Evolutionary conservation across 2,888 invertebrate species (phyloP), one percentile per base, ranked within the genome.

Genomic region (Ditylenchus weischeri): DNA sequence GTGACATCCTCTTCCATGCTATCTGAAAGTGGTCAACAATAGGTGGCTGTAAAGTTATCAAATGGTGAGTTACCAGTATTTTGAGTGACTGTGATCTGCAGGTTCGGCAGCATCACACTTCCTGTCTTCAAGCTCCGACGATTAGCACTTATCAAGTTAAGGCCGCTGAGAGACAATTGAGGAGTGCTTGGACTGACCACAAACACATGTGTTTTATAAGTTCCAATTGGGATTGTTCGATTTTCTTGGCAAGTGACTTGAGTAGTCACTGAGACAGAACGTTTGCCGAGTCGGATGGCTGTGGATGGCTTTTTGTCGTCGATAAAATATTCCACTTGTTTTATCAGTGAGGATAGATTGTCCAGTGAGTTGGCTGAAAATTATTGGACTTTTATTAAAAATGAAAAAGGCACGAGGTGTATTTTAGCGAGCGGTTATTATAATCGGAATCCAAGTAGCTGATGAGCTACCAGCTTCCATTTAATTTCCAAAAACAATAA

Each of bases 81-180:
- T 65, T 82, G 80, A 18, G 83, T 79, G 62, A 84, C 79, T 29
- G 79, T 81, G 69, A 95, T 90, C 64, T 88, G 87, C 19, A 93
- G 88, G 80, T 92, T 91, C 1, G 91, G 90, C 86, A 95, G 90
- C 62, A 95, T 90, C 38, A 90, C 87, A 21, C 93, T 90, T 0
- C 95, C 95, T 69, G 89, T 87, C 69, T 91, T 87, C 86, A 93
- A 90, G 84, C 90, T 90, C 71, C 90, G 89, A 84, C 91, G 91
- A 84, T 91, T 90, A 36, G 90, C 86, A n/a, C 91, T 90, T 73
- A 91, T 88, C 84, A 90, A 90, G 50, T 88, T 88, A 43, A 89
- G 88, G 67, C 92, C 93, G 29, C 80, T 74, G 68, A 83, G 75
- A 35, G 76, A 74, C 29, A 83, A 70, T 7, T 89, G 61, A 19